Base-by-base conservation (phyloP, 2,113 vertebrate genomes). In the Sinocyclocheilus grahami region DNA sequence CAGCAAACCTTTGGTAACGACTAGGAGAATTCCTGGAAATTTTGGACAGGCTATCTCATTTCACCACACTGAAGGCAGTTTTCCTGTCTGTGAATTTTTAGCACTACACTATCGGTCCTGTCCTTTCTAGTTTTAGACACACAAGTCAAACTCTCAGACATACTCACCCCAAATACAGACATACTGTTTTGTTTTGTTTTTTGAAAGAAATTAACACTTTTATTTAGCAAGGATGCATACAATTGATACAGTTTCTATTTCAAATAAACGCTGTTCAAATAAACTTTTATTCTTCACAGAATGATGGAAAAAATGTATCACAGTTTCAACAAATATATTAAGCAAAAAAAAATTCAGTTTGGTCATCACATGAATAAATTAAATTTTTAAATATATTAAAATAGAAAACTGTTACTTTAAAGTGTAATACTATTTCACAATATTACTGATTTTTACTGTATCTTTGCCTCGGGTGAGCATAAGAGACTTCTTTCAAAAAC, bases 21-120 rank as follows among this genome's bases (percentile, higher is more conserved):
- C 42, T 42, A 42, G 42, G 9, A 46, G 42, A 46, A 46, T 46
- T 46, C 42, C 42, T 11, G 42, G 30, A 92, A 94, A 93, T 85
- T 82, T 90, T 85, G 84, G 86, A 90, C 82, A 88, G 39, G 71
- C 90, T 92, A 93, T 94, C 93, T 93, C 85, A 90, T 91, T 92
- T 93, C 91, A 90, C 87, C 91, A 94, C 89, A 91, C 85, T 91
- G 89, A 53, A 89, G 88, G 88, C 88, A 91, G 90, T 89, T 93
- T 94, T 94, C 93, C 93, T 94, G 91, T 89, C 82, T 86, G 88
- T 88, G 88, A 88, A 89, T 58, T 55, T 76, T 46, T 10, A 46
- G 42, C 10, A 46, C 42, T 3, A 46, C 10, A 46, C 42, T 46
- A 46, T 46, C 24, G 75, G 80, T 74, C 81, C 69, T 90, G 90